Conservation (phyloP, 2,888 invertebrate species). For the Meganola albula region DNA sequence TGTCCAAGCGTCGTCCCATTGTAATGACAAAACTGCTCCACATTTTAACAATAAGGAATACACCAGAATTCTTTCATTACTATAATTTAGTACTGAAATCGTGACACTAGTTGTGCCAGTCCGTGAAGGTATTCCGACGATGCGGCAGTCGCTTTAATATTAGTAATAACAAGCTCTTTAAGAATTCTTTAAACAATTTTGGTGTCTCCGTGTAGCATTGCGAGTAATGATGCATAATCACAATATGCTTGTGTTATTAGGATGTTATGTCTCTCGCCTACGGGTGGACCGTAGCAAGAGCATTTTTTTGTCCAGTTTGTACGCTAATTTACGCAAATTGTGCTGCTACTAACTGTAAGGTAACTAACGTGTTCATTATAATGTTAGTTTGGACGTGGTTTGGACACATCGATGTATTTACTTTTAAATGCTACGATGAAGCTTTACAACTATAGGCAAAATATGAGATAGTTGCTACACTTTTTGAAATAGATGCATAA, state of each 20-base stretch:
- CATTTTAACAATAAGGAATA: constrained; percentile 8
- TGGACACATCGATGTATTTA: too few species aligned
- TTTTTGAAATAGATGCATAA: too few species aligned
- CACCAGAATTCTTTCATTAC: constrained; percentile 12
- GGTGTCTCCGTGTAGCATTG: constrained; percentile 58
- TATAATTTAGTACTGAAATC: constrained; percentile 16
- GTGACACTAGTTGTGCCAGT: constrained; percentile 18
- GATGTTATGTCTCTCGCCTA: constrained; percentile 44
- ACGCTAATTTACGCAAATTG: too few species aligned
- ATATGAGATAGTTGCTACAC: too few species aligned
- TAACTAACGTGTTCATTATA: too few species aligned
- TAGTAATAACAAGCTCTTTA: constrained; percentile 50
- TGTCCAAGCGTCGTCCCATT: too few species aligned
- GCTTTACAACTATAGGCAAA: too few species aligned
- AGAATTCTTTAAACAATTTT: constrained; percentile 53
- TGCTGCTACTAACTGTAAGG: too few species aligned
- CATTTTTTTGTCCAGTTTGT: too few species aligned
- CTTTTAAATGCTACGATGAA: too few species aligned
- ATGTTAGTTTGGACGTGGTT: too few species aligned
- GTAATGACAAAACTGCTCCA: too few species aligned
- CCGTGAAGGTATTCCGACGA: constrained; percentile 14
- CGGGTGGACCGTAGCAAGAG: constrained; percentile 15
- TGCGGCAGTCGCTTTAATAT: constrained; percentile 47
- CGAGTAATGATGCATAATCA: constrained; percentile 68
- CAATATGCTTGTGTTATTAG: constrained; percentile 54